A percentile compares a stretch with the other conserved stretches of the same genome.
Evolutionary conservation across 2,888 invertebrate species (phyloP).

Genomic region (Aproaerema taeniolella): DNA sequence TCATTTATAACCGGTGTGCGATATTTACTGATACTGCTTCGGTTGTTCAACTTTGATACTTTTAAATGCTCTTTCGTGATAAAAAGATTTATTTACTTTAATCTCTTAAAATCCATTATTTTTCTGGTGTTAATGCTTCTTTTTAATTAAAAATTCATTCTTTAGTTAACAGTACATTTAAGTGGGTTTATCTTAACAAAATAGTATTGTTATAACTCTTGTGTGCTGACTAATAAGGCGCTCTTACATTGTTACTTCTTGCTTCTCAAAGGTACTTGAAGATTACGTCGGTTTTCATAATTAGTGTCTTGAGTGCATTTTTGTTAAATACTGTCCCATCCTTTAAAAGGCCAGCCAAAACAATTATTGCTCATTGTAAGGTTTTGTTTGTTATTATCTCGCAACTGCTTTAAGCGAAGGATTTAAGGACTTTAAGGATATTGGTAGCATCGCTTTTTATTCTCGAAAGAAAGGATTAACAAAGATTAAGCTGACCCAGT

Average conservation of each 20-base stretch:
- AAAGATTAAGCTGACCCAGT: conserved; percentile 25
- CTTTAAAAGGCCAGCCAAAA: conserved; percentile 32
- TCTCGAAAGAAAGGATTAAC: conserved; percentile 42
- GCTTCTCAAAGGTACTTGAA: conserved; percentile 26
- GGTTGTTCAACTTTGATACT: conserved; percentile 34
- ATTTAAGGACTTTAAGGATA: conserved; percentile 28
- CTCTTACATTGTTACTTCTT: conserved; percentile 22
- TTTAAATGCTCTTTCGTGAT: too few relatives aligned
- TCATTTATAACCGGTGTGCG: conserved; percentile 34
- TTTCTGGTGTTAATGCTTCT: too few relatives aligned
- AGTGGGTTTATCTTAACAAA: too few relatives aligned
- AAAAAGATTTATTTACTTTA: too few relatives aligned
- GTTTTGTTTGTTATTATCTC: conserved; percentile 42
- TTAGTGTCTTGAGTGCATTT: conserved; percentile 39
- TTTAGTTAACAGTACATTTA: too few relatives aligned
- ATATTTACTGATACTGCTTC: conserved; percentile 26
- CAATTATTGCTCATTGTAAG: conserved; percentile 43
- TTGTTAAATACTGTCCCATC: conserved; percentile 26
- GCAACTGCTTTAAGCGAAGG: conserved; percentile 21
- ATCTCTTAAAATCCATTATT: too few relatives aligned
- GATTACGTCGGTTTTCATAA: conserved; percentile 32
- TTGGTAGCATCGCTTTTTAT: conserved; percentile 40
- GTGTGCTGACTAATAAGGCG: not conserved
- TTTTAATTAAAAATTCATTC: too few relatives aligned
- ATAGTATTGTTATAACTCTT: too few relatives aligned